These are phyloP conservation scores for Sigmodon hispidus DNA, from an alignment of 2,113 vertebrate species.

Conservation along the genomic window DNA sequence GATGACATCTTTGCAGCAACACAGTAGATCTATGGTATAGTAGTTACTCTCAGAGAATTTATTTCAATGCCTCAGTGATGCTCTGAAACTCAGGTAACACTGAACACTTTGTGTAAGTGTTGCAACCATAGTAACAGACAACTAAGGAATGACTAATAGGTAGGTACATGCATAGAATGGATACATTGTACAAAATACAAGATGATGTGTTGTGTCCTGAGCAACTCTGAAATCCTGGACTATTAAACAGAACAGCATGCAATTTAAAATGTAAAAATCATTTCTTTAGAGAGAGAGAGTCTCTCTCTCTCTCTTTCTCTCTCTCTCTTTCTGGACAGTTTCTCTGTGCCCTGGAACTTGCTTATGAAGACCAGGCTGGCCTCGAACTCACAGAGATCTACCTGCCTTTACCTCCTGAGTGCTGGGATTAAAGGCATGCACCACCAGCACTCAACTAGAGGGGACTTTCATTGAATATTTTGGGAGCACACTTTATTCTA, in stretches of 20 bases:
- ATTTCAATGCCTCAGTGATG: neutral
- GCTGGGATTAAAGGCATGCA: neutral
- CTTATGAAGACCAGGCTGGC: neutral
- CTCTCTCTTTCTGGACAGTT: neutral
- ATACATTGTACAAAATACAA: neutral
- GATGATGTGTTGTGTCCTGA: too few relatives aligned
- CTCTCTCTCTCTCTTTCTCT: neutral
- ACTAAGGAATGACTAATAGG: neutral
- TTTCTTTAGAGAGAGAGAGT: neutral
- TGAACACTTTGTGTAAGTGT: neutral
- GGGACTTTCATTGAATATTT: neutral
- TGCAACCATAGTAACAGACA: neutral
- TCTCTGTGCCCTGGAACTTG: neutral
- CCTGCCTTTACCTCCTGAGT: neutral
- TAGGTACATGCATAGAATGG: neutral
- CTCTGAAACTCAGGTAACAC: neutral
- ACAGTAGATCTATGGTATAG: too few relatives aligned
- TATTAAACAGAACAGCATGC: neutral
- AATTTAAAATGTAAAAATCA: neutral
- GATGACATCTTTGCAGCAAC: neutral
- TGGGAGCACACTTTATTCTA: neutral
- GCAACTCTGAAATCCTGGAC: neutral
- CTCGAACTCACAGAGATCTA: neutral
- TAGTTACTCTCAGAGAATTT: neutral
- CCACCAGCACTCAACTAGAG: neutral